phyloP scores from a whole-genome alignment of 2,113 vertebrate species.

The Stercorarius parasiticus region DNA sequence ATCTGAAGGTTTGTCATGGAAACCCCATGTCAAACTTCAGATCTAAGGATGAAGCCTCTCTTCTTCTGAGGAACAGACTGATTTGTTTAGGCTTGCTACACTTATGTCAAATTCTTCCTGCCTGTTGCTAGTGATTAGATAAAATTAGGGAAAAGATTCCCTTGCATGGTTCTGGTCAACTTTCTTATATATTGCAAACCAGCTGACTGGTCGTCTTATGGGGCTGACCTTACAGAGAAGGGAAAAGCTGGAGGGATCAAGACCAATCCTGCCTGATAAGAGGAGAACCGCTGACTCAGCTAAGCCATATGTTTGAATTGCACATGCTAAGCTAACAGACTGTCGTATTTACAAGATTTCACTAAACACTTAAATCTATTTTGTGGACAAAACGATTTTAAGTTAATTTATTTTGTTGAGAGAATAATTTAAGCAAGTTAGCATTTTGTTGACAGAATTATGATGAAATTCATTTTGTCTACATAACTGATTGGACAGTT shows the following conservation, averaged over 20 bases:
- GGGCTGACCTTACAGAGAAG: not conserved
- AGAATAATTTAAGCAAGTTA: slow-evolving; percentile 76
- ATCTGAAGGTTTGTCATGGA: slow-evolving; percentile 18
- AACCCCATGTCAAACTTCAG: slow-evolving; percentile 32
- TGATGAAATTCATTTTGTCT: slow-evolving; percentile 75
- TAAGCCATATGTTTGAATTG: slow-evolving; percentile 50
- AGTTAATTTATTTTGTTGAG: slow-evolving; percentile 75
- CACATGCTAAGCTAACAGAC: slow-evolving; percentile 48
- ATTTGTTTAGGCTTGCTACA: not conserved
- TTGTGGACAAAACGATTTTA: slow-evolving; percentile 75
- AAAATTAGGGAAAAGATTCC: not conserved
- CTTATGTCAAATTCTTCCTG: not conserved
- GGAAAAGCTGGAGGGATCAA: not conserved
- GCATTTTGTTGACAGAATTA: slow-evolving; percentile 77
- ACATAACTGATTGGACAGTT: slow-evolving; percentile 68
- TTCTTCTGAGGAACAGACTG: not conserved
- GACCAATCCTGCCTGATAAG: not conserved
- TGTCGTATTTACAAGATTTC: slow-evolving; percentile 66
- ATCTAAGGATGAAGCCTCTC: not conserved
- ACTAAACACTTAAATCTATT: slow-evolving; percentile 71
- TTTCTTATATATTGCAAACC: not conserved
- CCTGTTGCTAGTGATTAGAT: not conserved
- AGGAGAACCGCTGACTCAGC: not conserved
- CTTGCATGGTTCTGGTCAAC: not conserved
- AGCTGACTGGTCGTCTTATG: not conserved